Percentiles rank a stretch among this genome's conserved stretches.
These are phyloP conservation scores for Phasia obesa DNA, from an alignment of 2,888 invertebrate species.

Conservation along the genomic window DNA sequence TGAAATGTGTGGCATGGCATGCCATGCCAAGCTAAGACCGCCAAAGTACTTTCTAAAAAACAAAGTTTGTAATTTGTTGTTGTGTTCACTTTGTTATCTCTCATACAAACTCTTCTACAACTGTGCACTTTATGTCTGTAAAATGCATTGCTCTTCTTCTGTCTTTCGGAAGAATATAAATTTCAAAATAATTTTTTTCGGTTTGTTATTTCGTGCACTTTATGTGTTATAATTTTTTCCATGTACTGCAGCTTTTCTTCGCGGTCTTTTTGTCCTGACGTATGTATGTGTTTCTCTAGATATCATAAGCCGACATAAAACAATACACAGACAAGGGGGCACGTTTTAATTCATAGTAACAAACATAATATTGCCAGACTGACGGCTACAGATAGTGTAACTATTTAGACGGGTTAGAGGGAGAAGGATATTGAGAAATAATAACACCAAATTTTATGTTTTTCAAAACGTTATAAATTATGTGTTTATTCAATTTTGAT, in stretches of 20 bases:
- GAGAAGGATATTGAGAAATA: too few species aligned
- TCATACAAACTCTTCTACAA: neutral
- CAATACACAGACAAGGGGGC: conserved; percentile 38
- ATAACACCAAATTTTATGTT: too few species aligned
- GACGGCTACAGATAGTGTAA: conserved; percentile 9
- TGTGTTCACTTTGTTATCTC: conserved; percentile 40
- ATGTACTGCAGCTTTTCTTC: neutral
- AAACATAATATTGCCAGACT: neutral
- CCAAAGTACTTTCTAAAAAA: conserved; percentile 31
- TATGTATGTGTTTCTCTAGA: conserved; percentile 29
- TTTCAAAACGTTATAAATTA: too few species aligned
- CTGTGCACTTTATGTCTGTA: neutral
- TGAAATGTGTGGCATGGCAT: conserved; percentile 59
- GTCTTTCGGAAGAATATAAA: conserved; percentile 37
- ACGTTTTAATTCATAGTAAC: conserved; percentile 2
- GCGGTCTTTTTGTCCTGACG: conserved; percentile 5
- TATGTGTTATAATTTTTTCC: neutral
- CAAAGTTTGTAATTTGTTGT: neutral
- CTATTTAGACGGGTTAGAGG: too few species aligned
- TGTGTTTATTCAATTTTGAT: too few species aligned
- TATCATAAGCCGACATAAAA: conserved; percentile 49
- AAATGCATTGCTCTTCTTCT: conserved; percentile 2
- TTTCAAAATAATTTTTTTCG: conserved; percentile 16
- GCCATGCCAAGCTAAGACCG: conserved; percentile 56
- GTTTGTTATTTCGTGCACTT: conserved; percentile 2